A percentile compares a stretch with the other conserved stretches of the same genome.
phyloP scores from a whole-genome alignment of 2,797 vertebrate genomes.

The Phalanger gymnotis region DNA sequence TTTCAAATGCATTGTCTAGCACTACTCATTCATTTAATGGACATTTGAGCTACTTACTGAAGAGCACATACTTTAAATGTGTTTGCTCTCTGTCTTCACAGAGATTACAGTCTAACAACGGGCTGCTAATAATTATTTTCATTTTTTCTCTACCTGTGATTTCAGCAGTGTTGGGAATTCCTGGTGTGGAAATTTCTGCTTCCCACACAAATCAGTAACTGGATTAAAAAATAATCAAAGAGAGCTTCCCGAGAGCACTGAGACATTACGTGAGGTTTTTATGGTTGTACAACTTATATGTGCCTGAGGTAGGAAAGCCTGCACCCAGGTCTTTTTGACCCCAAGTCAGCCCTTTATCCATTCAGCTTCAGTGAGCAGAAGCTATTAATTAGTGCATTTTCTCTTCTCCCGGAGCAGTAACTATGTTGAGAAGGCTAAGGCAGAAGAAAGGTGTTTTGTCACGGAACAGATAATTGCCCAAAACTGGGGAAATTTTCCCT shows the following conservation, averaged over 20 bases:
- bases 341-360: not conserved
- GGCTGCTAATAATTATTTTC: not conserved
- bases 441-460: not conserved
- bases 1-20: not conserved
- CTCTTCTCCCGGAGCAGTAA: not conserved
- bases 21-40: not conserved
- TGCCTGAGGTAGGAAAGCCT: not conserved
- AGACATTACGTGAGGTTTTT: not conserved
- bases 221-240: not conserved
- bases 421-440: not conserved
- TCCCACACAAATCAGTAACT: not conserved
- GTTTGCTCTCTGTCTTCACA: not conserved
- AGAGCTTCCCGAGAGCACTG: not conserved
- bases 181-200: not conserved
- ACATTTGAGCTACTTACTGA: not conserved
- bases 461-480: not conserved
- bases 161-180: not conserved
- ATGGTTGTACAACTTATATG: not conserved
- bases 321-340: not conserved
- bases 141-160: not conserved
- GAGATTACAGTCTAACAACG: not conserved
- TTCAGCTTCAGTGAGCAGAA: not conserved
- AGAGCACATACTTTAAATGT: not conserved
- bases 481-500: not conserved
- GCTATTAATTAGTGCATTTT: not conserved